phyloP scores from a whole-genome alignment of 1,140 invertebrate species.

The Scaptomyza hsui region DNA sequence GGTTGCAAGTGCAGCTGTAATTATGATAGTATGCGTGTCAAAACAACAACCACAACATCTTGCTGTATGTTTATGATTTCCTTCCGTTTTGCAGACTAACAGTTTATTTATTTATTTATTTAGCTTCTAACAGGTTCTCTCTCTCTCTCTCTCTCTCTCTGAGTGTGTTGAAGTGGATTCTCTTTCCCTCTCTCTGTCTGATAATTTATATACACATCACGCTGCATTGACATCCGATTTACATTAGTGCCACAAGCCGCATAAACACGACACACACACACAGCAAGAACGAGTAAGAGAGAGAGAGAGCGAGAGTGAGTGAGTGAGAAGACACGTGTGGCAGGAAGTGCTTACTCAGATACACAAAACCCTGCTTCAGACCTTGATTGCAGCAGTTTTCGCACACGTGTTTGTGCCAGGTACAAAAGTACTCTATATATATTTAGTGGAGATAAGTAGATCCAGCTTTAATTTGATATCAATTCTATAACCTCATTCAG shows the following conservation, averaged over 20 bases:
- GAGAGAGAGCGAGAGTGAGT: constrained; percentile 11
- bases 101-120: constrained; percentile 78
- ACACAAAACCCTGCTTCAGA: not conserved
- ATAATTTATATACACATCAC: constrained; percentile 82
- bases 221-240: constrained; percentile 84
- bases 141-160: constrained; percentile 17
- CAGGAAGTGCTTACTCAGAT: constrained; percentile 55
- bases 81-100: constrained; percentile 78
- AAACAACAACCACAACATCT: constrained; percentile 55
- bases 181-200: constrained; percentile 26
- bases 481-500: constrained; percentile 35
- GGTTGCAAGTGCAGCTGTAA: constrained; percentile 56
- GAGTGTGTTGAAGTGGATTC: no score
- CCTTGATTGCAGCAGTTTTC: constrained; percentile 31
- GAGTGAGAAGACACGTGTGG: constrained; percentile 32
- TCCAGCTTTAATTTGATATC: constrained; percentile 68
- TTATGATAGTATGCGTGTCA: constrained; percentile 80
- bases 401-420: constrained; percentile 33
- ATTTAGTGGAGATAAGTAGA: not conserved
- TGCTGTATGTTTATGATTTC: constrained; percentile 74
- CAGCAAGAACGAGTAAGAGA: constrained; percentile 8
- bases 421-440: not conserved
- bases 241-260: constrained; percentile 66
- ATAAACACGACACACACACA: constrained; percentile 3
- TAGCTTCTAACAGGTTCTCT: constrained; percentile 76